These are phyloP conservation scores for Metallyticus violacea DNA, from an alignment of 2,888 invertebrate species.

Conservation along the genomic window DNA sequence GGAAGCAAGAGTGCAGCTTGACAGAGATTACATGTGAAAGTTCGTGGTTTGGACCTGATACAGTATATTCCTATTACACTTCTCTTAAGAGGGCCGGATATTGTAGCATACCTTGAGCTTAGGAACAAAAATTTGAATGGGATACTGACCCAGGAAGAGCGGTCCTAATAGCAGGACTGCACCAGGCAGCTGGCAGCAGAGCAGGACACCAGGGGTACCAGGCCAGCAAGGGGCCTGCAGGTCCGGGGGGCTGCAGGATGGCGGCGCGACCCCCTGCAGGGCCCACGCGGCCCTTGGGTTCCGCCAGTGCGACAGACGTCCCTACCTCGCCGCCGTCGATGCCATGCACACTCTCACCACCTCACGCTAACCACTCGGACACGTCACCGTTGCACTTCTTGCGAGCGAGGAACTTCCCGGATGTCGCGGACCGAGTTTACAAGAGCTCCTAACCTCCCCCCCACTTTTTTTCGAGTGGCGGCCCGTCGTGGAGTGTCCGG, in stretches of 20 bases:
- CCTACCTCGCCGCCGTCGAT: no score
- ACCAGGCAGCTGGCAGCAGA: slow-evolving; percentile 59
- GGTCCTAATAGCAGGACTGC: slow-evolving; percentile 56
- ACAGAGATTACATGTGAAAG: no score
- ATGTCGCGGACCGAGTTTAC: no score
- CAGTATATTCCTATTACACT: no score
- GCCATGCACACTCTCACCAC: neutral
- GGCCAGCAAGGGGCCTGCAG: slow-evolving; percentile 58
- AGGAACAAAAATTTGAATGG: no score
- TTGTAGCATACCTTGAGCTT: no score
- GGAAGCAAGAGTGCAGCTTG: no score
- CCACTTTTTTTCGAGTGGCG: neutral
- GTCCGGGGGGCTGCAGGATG: slow-evolving; percentile 8
- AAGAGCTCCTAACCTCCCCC: neutral
- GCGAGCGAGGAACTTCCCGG: neutral
- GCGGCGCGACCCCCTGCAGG: slow-evolving; percentile 4
- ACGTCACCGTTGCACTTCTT: neutral
- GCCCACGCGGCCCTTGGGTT: slow-evolving; percentile 12
- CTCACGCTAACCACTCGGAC: neutral
- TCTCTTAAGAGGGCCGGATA: no score
- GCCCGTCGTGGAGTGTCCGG: neutral
- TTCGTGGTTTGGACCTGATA: no score
- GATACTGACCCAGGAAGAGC: slow-evolving; percentile 70
- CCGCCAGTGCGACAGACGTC: neutral
- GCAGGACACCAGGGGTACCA: slow-evolving; percentile 40